Percentiles rank a stretch among this genome's conserved stretches.
Conservation (phyloP, 2,888 invertebrate genomes). For the Leptopilina drosophilae region DNA sequence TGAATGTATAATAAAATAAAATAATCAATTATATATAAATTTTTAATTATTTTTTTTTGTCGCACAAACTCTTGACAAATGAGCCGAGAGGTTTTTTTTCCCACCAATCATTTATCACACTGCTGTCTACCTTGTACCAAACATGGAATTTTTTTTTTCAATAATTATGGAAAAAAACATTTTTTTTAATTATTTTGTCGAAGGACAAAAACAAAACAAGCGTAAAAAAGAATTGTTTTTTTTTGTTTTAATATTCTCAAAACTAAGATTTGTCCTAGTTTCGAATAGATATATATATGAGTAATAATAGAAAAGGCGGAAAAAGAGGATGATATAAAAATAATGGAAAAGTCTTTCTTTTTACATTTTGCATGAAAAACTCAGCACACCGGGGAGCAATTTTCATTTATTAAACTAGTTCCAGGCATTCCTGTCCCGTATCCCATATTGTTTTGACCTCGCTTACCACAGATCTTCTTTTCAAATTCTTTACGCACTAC, state of each 20-base stretch:
- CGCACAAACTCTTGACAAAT: background rate
- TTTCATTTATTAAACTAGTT: constrained; percentile 57
- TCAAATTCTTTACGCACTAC: constrained; percentile 15
- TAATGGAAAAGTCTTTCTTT: background rate
- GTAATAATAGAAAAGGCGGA: background rate
- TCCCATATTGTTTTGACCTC: constrained; percentile 15
- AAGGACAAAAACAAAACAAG: background rate
- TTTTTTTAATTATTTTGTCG: background rate
- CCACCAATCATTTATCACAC: background rate
- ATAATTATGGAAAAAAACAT: background rate
- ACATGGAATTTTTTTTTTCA: background rate
- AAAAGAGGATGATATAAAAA: background rate
- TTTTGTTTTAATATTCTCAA: background rate
- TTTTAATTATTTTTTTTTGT: background rate
- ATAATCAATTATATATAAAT: too few relatives aligned
- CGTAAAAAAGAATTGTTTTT: background rate
- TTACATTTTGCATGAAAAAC: constrained; percentile 28
- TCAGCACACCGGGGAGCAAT: constrained; percentile 49
- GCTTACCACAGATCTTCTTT: background rate
- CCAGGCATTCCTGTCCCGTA: constrained; percentile 38
- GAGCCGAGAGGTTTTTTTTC: background rate
- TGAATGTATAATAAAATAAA: too few relatives aligned
- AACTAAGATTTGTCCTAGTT: constrained; percentile 3
- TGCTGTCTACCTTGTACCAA: constrained; percentile 8
- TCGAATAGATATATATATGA: background rate